These are phyloP conservation scores for Conchocele bisecta DNA, from an alignment of 2,888 invertebrate species.

Conservation along the genomic window DNA sequence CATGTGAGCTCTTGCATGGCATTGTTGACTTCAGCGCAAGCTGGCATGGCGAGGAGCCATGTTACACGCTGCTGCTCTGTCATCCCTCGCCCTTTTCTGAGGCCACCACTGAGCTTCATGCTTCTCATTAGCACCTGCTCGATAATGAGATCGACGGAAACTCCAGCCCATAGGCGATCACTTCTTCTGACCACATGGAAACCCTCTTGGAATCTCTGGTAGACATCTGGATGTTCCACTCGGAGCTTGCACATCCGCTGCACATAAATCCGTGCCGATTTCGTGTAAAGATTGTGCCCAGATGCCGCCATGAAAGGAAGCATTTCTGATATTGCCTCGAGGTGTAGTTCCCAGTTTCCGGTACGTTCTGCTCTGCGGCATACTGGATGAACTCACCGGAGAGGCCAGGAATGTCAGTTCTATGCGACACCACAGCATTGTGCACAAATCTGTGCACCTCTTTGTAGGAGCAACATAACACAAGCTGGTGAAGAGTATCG, in stretches of 20 bases:
- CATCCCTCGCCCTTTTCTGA: constrained; percentile 57
- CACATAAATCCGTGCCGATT: constrained; percentile 47
- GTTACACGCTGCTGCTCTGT: constrained; percentile 39
- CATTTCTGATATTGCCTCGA: constrained; percentile 44
- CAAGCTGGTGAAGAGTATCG: no score
- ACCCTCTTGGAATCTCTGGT: constrained; percentile 41
- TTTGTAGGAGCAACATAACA: no score
- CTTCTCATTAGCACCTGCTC: constrained; percentile 67
- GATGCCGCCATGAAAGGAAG: constrained; percentile 54
- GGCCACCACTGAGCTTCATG: constrained; percentile 59
- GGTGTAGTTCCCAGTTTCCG: constrained; percentile 44
- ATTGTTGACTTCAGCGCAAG: constrained; percentile 39
- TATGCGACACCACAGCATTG: no score
- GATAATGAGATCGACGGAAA: constrained; percentile 65
- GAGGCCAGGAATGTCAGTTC: no score
- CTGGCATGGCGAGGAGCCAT: constrained; percentile 53
- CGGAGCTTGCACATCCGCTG: constrained; percentile 43
- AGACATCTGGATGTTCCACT: constrained; percentile 43
- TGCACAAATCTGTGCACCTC: no score
- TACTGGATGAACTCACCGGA: no score
- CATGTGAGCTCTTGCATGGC: constrained; percentile 43
- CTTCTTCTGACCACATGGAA: constrained; percentile 57
- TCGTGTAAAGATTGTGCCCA: constrained; percentile 57
- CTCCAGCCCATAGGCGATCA: constrained; percentile 64
- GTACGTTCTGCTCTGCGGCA: constrained; percentile 24